A percentile compares a stretch with the other conserved stretches of the same genome.
phyloP scores from a whole-genome alignment of 2,888 invertebrate genomes.

The Troides oblongomaculatus region DNA sequence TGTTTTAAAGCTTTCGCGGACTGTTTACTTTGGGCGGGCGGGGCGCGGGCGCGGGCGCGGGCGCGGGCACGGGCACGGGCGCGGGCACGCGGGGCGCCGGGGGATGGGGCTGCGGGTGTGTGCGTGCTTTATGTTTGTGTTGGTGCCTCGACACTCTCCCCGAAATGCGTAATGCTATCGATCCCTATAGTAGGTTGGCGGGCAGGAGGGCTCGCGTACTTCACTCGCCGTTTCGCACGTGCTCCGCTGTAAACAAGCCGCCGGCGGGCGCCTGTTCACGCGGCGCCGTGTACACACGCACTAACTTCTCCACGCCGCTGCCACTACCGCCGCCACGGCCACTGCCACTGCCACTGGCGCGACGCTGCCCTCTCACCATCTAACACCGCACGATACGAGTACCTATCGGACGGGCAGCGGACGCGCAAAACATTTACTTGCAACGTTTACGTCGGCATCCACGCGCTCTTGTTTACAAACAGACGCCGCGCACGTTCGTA shows the following conservation, averaged over 20 bases:
- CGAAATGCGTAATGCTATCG: slow-evolving; percentile 80
- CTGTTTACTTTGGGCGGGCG: slow-evolving; percentile 66
- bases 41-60: too few species aligned
- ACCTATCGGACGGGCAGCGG: slow-evolving; percentile 3
- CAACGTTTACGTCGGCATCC: slow-evolving; percentile 40
- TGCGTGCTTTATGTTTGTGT: slow-evolving; percentile 52
- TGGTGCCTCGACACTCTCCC: slow-evolving; percentile 50
- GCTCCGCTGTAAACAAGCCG: slow-evolving; percentile 39
- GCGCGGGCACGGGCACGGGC: too few species aligned
- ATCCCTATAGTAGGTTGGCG: slow-evolving; percentile 69
- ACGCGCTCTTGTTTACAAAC: slow-evolving; percentile 76
- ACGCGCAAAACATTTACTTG: slow-evolving; percentile 6
- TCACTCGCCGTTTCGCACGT: slow-evolving; percentile 57
- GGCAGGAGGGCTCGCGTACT: slow-evolving; percentile 56
- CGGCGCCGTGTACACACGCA: slow-evolving; percentile 6
- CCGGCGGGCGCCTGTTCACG: slow-evolving; percentile 18
- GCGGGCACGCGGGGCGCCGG: too few species aligned
- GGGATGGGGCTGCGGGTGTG: slow-evolving; percentile 45
- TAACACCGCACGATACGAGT: slow-evolving; percentile 9
- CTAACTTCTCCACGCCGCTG: too few species aligned
- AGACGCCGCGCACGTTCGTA: slow-evolving; percentile 47
- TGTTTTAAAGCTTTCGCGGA: slow-evolving; percentile 66
- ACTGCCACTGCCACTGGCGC: slow-evolving; percentile 45
- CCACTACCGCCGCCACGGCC: slow-evolving; percentile 45
- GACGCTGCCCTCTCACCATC: slow-evolving; percentile 36